Evolutionary conservation across 2,797 vertebrate species (phyloP).

Genomic region (Tokudaia muenninki): DNA sequence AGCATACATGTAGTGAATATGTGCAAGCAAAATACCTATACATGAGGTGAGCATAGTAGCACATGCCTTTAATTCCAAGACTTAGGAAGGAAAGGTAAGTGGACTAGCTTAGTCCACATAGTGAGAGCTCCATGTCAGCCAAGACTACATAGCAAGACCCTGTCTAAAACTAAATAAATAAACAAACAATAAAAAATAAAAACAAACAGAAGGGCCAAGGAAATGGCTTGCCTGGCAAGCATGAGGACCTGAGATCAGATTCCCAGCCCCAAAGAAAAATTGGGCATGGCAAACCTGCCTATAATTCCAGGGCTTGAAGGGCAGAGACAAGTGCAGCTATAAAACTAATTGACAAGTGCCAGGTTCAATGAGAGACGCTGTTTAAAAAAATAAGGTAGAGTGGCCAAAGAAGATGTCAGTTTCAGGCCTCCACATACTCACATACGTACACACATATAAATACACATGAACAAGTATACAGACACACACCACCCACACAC

Average conservation of each 20-base stretch:
- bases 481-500: neutral
- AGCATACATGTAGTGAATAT: neutral
- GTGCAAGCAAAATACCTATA: neutral
- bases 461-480: neutral
- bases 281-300: neutral
- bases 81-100: neutral
- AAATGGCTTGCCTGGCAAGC: neutral
- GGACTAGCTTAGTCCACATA: neutral
- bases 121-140: neutral
- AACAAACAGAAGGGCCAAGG: neutral
- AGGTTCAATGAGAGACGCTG: neutral
- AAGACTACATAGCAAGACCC: neutral
- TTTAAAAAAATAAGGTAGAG: neutral
- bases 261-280: neutral
- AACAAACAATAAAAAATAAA: neutral
- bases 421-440: neutral
- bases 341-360: neutral
- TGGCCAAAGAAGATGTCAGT: neutral
- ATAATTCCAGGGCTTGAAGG: neutral
- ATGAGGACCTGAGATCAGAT: neutral
- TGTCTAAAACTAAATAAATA: neutral
- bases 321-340: neutral
- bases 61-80: neutral
- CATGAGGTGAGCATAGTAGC: neutral
- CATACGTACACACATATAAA: neutral